Base-by-base conservation (phyloP, 2,797 vertebrate genomes). In the Dipus sagitta region DNA sequence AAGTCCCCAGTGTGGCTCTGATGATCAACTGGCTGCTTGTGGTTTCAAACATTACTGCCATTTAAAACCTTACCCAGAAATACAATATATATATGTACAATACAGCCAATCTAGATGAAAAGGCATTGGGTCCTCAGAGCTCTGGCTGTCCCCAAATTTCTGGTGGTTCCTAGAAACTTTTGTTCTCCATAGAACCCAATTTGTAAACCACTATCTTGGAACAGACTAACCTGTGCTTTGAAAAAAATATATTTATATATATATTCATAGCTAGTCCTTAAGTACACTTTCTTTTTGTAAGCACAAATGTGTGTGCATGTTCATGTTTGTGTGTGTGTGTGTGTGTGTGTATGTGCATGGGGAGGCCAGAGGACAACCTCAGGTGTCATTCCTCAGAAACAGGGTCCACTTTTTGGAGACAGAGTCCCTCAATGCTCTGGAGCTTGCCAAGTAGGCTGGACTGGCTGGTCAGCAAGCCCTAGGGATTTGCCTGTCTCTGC, bases 31-130 rank as follows among this genome's bases (percentile, higher is more conserved):
- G 3, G 80, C 68, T 84, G 34, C 23, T 18, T 72, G 21, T 8
- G 20, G 9, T 18, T 94, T 78, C 42, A 87, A 84, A 64, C 17
- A 12, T 9, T 24, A 77, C 76, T 3, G 2, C 9, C 24, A 58
- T 95, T 42, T 86, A 75, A 86, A 95, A 82, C 74, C 68, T 86
- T 58, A 74, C 30, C 84, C 38, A 32, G 67, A 83, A 88, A 47
- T 32, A 91, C 21, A 38, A n/a, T 12, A 62, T 20, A 8, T 4
- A 84, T 38, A 90, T 21, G 79, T 62, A 58, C 47, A 47, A 60
- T 13, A 26, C n/a, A 90, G 30, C n/a, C 23, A 24, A 21, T 67
- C 38, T 72, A 82, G 4, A 67, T 32, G 64, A 81, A 47, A 30
- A 77, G 0, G 26, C 2, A 2, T 1, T 14, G 47, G 72, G 58